Base-by-base conservation (phyloP, 1,140 invertebrate genomes). In the Diabrotica virgifera region DNA sequence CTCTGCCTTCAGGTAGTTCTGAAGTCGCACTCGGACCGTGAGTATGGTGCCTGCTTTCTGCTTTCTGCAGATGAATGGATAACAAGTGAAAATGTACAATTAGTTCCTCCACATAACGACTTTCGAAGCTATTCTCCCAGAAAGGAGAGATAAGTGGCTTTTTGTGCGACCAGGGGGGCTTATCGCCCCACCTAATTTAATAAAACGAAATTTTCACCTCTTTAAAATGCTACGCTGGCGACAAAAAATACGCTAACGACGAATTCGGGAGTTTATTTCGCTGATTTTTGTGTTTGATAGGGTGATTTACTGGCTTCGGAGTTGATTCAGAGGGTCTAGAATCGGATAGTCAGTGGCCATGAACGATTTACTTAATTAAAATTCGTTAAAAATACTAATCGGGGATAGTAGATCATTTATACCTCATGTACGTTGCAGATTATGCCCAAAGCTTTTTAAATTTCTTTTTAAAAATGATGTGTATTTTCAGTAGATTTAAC, bases 81-180 rank as follows among this genome's bases (percentile, higher is more conserved):
- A 74, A 72, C 60, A 62, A 59, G 60, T 62, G 60, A 53, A 54
- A 62, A 70, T 63, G 66, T 63, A 74, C 70, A 72, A 74, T 72
- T 72, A 70, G 67, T 60, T 57, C 62, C 67, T 64, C 64, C 60
- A 65, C 62, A 66, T 69, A 73, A 72, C 65, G 70, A 72, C 72
- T 72, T 70, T 67, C 66, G 64, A 68, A 70, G 57, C 72, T 70
- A 72, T 72, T 73, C 68, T 73, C 62, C 70, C 68, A 70, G 70
- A 70, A 72, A 64, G 40, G 40, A 46, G 65, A 72, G 70, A 73
- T 73, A 73, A 73, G 71, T 66, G 64, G 3, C 71, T 68, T 70
- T 68, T 70, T 70, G 62, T 60, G 64, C 56, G 38, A 52, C 51
- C 58, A 59, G 55, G 13, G 55, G 65, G 59, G 13, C 57, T 64